phyloP scores from a whole-genome alignment of 2,797 vertebrate species.

The Lagorchestes hirsutus region DNA sequence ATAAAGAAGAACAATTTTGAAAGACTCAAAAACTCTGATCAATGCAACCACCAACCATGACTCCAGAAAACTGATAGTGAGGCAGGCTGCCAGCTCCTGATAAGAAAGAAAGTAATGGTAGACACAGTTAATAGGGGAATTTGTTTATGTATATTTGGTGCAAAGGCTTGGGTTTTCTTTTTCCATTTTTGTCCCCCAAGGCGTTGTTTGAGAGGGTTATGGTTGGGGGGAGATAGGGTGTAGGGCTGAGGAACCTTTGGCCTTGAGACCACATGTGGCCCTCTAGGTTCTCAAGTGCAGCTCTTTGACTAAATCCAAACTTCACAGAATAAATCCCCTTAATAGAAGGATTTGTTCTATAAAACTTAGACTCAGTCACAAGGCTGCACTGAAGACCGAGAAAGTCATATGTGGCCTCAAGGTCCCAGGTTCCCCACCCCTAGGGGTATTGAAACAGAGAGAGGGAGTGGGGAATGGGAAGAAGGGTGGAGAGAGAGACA shows the following conservation, averaged over 20 bases:
- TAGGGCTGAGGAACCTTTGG: too few species aligned
- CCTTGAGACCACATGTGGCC: too few species aligned
- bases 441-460: background rate
- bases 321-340: too few species aligned
- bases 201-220: background rate
- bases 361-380: too few species aligned
- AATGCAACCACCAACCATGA: background rate
- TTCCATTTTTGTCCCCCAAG: background rate
- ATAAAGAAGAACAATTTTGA: background rate
- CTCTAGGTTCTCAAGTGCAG: too few species aligned
- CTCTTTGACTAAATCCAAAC: too few species aligned
- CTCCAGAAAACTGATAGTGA: background rate
- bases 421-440: too few species aligned
- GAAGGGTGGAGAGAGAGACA: background rate
- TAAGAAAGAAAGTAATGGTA: background rate
- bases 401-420: too few species aligned
- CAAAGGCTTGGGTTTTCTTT: background rate
- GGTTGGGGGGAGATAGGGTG: background rate
- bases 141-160: background rate
- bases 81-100: background rate
- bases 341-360: too few species aligned
- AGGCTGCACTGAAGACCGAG: too few species aligned
- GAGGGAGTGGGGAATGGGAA: background rate
- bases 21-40: background rate
- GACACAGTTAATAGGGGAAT: background rate